Percentiles rank a stretch among this genome's conserved stretches.
Conservation (phyloP, 2,113 vertebrate genomes). For the Protobothrops flavoviridis region DNA sequence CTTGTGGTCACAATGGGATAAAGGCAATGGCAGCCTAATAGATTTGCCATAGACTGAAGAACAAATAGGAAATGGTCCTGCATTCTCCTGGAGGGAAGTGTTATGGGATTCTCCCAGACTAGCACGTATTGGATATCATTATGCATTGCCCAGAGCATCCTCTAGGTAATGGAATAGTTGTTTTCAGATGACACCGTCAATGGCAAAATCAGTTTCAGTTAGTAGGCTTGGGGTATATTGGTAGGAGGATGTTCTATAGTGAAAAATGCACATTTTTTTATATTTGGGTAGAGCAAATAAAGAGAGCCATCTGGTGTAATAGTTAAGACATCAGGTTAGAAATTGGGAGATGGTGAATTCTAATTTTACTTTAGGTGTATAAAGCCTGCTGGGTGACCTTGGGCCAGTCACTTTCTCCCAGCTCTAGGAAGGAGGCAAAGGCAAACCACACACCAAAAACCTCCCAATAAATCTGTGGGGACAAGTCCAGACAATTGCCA, state of each 20-base stretch:
- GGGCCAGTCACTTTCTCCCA: background rate
- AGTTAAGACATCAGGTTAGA: background rate
- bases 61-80: background rate
- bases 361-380: background rate
- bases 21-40: background rate
- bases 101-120: background rate
- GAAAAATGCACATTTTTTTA: background rate
- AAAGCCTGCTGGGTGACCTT: background rate
- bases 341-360: background rate
- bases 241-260: background rate
- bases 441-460: background rate
- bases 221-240: background rate
- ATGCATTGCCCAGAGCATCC: background rate
- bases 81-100: background rate
- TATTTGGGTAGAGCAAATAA: background rate
- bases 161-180: background rate
- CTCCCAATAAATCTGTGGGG: background rate
- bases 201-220: background rate
- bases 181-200: background rate
- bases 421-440: background rate
- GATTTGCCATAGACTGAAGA: background rate
- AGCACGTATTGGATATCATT: background rate
- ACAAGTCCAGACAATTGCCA: background rate
- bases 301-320: background rate
- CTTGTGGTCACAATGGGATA: background rate